A percentile compares a stretch with the other conserved stretches of the same genome.
phyloP scores from a whole-genome alignment of 2,113 vertebrate species.

The Oriolus oriolus region DNA sequence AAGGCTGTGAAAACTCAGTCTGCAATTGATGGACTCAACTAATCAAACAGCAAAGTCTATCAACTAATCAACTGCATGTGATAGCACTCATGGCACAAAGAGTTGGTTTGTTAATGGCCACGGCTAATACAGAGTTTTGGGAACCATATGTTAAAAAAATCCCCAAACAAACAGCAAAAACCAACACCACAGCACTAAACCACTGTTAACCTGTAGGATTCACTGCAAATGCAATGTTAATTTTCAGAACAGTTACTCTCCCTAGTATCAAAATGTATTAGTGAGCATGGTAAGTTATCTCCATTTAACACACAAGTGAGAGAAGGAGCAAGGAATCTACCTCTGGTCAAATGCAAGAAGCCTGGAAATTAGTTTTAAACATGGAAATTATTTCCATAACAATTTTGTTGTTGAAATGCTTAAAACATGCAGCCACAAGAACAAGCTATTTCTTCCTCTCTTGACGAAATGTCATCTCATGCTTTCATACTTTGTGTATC shows the following conservation, averaged over 20 bases:
- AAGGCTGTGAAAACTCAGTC: background rate
- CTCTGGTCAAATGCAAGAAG: background rate
- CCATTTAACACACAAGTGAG: background rate
- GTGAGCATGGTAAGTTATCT: background rate
- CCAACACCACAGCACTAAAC: background rate
- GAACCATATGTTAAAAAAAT: background rate
- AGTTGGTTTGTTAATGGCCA: background rate
- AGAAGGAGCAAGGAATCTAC: background rate
- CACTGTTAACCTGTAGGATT: background rate
- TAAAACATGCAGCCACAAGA: background rate
- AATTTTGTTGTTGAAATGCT: background rate
- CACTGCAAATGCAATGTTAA: background rate
- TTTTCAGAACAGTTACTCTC: background rate
- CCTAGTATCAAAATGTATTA: background rate
- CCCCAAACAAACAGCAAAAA: background rate
- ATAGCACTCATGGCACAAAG: fast-evolving
- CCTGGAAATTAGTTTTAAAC: background rate
- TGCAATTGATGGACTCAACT: background rate
- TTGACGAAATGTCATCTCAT: background rate
- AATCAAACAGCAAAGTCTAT: background rate
- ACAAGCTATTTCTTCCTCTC: background rate
- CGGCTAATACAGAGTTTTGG: background rate
- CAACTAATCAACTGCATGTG: background rate
- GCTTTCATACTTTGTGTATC: background rate
- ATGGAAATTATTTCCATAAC: background rate